Evolutionary conservation across 1,140 invertebrate genomes (phyloP), one percentile per base, ranked within the genome.

Genomic region (Conus ventricosus): DNA sequence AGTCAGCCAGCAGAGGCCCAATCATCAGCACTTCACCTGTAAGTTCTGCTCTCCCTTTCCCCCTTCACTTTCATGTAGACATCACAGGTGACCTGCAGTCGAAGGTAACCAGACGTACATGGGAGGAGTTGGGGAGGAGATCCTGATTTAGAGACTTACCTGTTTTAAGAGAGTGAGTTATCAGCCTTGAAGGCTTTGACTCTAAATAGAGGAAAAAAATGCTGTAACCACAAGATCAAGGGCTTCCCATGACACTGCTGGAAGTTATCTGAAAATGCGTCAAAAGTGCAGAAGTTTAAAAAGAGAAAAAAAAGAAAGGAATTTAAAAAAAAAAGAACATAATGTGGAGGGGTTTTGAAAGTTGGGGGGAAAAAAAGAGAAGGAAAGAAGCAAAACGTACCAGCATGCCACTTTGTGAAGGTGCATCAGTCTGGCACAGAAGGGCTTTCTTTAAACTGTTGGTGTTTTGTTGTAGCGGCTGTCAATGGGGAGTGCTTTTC

Each of bases 401-500:
- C 57, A 13, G 60, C 10, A 63, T 13, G 60, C 11, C 67, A 6
- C 6, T n/a, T 20, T 23, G 11, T 71, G 15, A n/a, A 20, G 67
- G 13, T 71, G 67, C 57, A 15, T 60, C 57, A 60, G 1, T 60
- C 57, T 60, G 57, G 57, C 8, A 60, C 27, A 23, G 67, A 13
- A 71, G 20, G 13, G 11, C 20, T n/a, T 20, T n/a, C 11, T 71
- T 71, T 13, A n/a, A 71, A n/a, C 11, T 71, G 67, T 11, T 78
- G 8, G 10, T 78, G 7, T 78, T 82, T 0, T 88, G 23, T 85
- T 88, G 54, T 51, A 80, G 83, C 87, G 27, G 76, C 88, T 25
- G 84, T 85, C n/a, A 88, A 88, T 85, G 88, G 88, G 88, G 88
- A 88, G 67, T 85, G 83, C 75, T 88, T 85, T 60, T 10, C 78